A percentile compares a stretch with the other conserved stretches of the same genome.
These are phyloP conservation scores for Oriolus oriolus DNA, from an alignment of 2,113 vertebrate species.

Conservation along the genomic window DNA sequence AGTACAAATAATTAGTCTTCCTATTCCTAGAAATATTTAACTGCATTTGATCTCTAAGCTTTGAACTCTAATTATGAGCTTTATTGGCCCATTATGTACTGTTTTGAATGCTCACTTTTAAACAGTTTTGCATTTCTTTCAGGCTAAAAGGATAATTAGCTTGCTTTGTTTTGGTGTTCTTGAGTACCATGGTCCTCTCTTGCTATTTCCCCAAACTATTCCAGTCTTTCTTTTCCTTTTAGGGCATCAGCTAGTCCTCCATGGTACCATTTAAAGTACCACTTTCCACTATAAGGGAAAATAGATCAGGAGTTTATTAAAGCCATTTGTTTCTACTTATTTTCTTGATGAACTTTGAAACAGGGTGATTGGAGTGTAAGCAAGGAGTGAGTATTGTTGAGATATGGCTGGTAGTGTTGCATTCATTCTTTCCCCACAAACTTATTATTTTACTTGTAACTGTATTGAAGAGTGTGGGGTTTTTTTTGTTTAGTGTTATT, in stretches of 20 bases:
- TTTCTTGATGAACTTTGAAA: background rate
- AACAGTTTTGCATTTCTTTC: background rate
- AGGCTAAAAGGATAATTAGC: background rate
- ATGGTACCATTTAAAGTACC: background rate
- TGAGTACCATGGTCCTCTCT: background rate
- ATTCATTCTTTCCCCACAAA: background rate
- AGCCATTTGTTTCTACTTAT: background rate
- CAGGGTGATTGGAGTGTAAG: background rate
- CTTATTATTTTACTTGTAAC: background rate
- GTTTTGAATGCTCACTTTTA: background rate
- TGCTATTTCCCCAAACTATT: background rate
- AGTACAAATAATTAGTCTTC: background rate
- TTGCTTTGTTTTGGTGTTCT: background rate
- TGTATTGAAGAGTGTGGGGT: background rate
- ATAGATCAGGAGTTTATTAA: background rate
- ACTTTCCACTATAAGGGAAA: background rate
- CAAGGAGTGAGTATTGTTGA: background rate
- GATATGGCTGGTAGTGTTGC: background rate
- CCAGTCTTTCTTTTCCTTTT: background rate
- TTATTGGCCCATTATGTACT: background rate
- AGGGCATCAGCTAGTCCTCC: background rate
- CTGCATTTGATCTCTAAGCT: background rate
- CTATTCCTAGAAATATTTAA: background rate
- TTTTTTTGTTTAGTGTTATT: background rate
- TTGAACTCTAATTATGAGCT: background rate